These are phyloP conservation scores for Oreohelix idahoensis DNA, from an alignment of 1,140 invertebrate genomes.

Conservation along the genomic window DNA sequence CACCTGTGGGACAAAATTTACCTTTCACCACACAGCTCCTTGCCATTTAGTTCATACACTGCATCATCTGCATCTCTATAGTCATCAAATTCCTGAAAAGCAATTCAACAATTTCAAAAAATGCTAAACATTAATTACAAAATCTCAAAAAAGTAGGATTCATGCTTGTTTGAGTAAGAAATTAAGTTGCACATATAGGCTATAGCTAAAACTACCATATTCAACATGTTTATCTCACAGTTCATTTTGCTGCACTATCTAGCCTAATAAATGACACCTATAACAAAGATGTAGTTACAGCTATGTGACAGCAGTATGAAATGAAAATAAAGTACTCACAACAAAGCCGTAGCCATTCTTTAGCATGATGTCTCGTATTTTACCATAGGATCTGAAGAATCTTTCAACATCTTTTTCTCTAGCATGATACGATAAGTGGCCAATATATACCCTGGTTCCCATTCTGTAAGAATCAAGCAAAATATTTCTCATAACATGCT, in stretches of 20 bases:
- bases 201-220: not conserved
- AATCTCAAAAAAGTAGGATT: too few relatives aligned
- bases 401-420: conserved; percentile 96
- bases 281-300: too few relatives aligned
- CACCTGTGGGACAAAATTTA: conserved; percentile 75
- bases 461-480: conserved; percentile 46
- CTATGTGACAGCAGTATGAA: too few relatives aligned
- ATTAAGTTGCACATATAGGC: too few relatives aligned
- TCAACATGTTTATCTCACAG: too few relatives aligned
- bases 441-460: conserved; percentile 91
- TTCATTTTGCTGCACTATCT: too few relatives aligned
- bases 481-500: too few relatives aligned
- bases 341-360: conserved; percentile 99
- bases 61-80: conserved; percentile 98
- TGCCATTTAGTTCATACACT: conserved; percentile 97
- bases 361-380: conserved; percentile 95
- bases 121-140: too few relatives aligned
- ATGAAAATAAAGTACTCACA: conserved; percentile 81
- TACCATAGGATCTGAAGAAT: conserved; percentile 97
- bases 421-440: conserved; percentile 89
- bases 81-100: conserved; percentile 94
- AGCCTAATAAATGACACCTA: too few relatives aligned
- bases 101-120: not conserved
- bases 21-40: conserved; percentile 95
- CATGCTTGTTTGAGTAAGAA: too few relatives aligned